Evolutionary conservation across 1,140 invertebrate species (phyloP), one percentile per base, ranked within the genome.

Genomic region (Ostrea edulis): DNA sequence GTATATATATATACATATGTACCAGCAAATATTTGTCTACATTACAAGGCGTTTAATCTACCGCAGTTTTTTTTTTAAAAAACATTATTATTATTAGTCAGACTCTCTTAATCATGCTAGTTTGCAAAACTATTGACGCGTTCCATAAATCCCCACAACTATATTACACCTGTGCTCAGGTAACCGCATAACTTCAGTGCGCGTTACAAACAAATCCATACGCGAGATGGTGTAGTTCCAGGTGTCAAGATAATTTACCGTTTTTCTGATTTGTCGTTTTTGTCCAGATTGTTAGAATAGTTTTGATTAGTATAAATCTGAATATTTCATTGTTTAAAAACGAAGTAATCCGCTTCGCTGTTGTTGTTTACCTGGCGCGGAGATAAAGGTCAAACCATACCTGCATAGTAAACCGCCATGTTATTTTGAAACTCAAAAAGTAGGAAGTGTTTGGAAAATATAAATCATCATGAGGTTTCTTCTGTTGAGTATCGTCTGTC

Each of bases 151-250:
- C 0, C n/a, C 25, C n/a, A 9, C 29, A 35, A 11, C 9, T 20
- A 62, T 62, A 71, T 71, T 25, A 71, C 68, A 71, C 29, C 68
- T 71, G 68, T 20, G 68, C 8, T 71, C 68, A 71, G 68, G 68
- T 71, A 71, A 71, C 68, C 68, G 68, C 22, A 71, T 71, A 29
- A 35, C 22, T 25, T 29, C 9, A 25, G 11, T 11, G n/a, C n/a
- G n/a, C 22, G 8, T 29, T 14, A 14, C 14, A 58, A 20, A 58
- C 12, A 29, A 71, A 29, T 71, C 22, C 68, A 58, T 71, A 25
- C 68, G 68, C 68, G 29, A 29, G 22, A 29, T 12, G 12, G 25
- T 29, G 25, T 71, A 71, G 68, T 71, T 14, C 68, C 9, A 29
- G 0, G 9, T 71, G 29, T 22, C 0, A 20, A 44, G 35, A 44